phyloP scores from a whole-genome alignment of 2,797 vertebrate species.

The Simalia tracyae region DNA sequence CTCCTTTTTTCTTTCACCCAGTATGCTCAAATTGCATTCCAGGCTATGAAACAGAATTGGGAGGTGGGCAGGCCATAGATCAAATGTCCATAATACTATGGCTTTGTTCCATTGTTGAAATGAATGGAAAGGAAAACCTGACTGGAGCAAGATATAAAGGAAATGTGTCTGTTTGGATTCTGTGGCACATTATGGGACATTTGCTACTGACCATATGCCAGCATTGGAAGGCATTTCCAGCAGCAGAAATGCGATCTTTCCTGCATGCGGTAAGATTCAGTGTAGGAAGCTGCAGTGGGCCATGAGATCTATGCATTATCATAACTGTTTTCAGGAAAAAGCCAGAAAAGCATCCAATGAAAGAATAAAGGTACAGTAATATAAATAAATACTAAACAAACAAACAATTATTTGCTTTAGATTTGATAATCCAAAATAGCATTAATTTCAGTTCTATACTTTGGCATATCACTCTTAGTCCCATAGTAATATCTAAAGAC shows the following conservation, averaged over 20 bases:
- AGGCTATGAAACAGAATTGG: neutral
- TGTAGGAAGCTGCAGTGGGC: too few species aligned
- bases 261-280: neutral
- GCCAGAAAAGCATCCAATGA: neutral
- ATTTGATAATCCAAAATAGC: neutral
- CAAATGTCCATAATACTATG: neutral
- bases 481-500: neutral
- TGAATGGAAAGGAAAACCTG: neutral
- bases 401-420: neutral
- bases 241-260: neutral
- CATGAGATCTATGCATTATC: neutral
- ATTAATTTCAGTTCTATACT: neutral
- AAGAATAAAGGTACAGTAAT: neutral
- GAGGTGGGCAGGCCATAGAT: neutral
- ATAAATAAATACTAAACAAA: neutral
- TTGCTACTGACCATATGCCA: neutral
- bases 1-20: neutral
- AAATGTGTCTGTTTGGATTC: neutral
- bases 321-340: neutral
- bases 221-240: neutral
- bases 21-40: neutral
- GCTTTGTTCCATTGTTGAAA: neutral
- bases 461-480: neutral
- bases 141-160: neutral
- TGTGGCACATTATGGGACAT: neutral